Percentiles rank a stretch among this genome's conserved stretches.
Conservation (phyloP, 2,797 vertebrate genomes). For the Bufotes viridis region DNA sequence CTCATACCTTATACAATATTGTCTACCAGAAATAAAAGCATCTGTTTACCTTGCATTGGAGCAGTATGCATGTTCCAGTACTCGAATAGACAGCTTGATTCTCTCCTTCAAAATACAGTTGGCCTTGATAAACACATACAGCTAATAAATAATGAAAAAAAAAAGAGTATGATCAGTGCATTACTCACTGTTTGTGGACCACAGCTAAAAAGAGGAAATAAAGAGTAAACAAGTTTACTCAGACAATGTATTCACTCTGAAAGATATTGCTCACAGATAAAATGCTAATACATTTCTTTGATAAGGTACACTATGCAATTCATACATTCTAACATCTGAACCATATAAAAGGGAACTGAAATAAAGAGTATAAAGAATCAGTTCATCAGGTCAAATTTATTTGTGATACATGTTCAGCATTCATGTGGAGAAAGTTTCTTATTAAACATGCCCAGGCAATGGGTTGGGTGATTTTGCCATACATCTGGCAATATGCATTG, state of each 20-base stretch:
- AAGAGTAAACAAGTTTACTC: not conserved
- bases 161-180: not conserved
- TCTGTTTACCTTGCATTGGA: slow-evolving; percentile 79
- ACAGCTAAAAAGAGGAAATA: not conserved
- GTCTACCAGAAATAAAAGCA: slow-evolving; percentile 8
- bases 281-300: no score
- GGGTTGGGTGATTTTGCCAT: no score
- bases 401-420: not conserved
- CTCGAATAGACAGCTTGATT: slow-evolving; percentile 76
- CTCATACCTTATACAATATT: not conserved
- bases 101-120: slow-evolving; percentile 78
- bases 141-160: slow-evolving; percentile 67
- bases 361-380: not conserved
- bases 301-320: no score
- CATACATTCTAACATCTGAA: no score
- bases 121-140: slow-evolving; percentile 78
- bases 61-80: slow-evolving; percentile 77
- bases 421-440: no score
- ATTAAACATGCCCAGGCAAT: no score
- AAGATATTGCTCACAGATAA: no score
- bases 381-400: not conserved
- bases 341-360: not conserved
- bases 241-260: no score
- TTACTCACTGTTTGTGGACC: not conserved
- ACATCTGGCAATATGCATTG: no score